Evolutionary conservation across 2,888 invertebrate species (phyloP).

Genomic region (Cerastoderma edule): DNA sequence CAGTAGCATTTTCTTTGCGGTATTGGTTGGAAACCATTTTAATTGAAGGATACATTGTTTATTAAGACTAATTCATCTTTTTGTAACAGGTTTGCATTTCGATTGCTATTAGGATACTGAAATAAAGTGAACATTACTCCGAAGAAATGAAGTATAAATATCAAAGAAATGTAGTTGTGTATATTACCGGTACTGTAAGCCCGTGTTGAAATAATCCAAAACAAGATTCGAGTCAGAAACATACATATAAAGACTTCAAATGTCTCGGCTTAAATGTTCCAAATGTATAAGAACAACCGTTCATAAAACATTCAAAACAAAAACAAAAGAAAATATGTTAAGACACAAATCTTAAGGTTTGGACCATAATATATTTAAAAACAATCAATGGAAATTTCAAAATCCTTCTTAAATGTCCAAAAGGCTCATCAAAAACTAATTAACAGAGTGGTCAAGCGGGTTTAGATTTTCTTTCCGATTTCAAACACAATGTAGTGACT

Average conservation of each 20-base stretch:
- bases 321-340: not conserved
- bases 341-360: constrained; percentile 6
- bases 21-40: too few species aligned
- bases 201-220: too few species aligned
- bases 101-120: too few species aligned
- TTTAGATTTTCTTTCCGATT: constrained; percentile 25
- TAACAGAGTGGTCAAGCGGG: constrained; percentile 54
- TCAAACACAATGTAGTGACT: constrained; percentile 2
- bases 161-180: too few species aligned
- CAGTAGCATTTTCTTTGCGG: too few species aligned
- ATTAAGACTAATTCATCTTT: too few species aligned
- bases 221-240: not conserved
- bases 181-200: too few species aligned
- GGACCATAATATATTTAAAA: constrained; percentile 19
- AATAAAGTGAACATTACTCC: too few species aligned
- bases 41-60: too few species aligned
- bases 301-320: not conserved
- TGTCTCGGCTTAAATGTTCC: not conserved
- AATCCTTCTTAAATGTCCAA: constrained; percentile 23
- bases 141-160: too few species aligned
- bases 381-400: constrained; percentile 7
- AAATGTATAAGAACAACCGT: not conserved
- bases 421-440: constrained; percentile 51
- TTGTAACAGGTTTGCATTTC: too few species aligned
- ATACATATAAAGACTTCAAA: not conserved